Base-by-base conservation (phyloP, 2,113 vertebrate species). In the Rhagologus leucostigma region DNA sequence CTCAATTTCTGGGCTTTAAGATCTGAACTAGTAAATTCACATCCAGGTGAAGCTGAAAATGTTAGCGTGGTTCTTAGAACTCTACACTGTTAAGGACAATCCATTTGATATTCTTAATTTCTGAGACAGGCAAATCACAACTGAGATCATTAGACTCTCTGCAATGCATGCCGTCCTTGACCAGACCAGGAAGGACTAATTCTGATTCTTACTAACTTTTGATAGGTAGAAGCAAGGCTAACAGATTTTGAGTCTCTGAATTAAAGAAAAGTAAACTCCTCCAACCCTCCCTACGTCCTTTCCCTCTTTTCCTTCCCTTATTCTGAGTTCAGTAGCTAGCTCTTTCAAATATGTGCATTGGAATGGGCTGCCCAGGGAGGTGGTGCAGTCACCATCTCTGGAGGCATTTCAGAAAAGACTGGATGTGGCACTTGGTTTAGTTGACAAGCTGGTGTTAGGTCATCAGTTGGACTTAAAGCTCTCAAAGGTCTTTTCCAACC, bases 381-480 rank as follows among this genome's bases (percentile, higher is more conserved):
- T 1, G 9, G 11, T 22, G 41, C 41, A 12, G 11, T 12, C 29
- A 9, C n/a, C 2, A 5, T 19, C 11, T 23, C 50, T 57, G 52
- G 9, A 42, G 13, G 16, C 0, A 0, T 49, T 35, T 57, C 20
- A 30, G 32, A 30, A 26, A 49, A 41, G 13, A 16, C 22, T 73
- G 49, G 15, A 33, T 39, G 23, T 39, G n/a, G n/a, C 49, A 4
- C 21, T 57, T 35, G 32, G 35, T 57, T 41, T 32, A 13, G 24
- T 14, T 65, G 60, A 11, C 16, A 49, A 32, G 50, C 16, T 49
- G 30, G 24, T 49, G 20, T 65, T 30, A 42, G 24, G 10, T 11
- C 42, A 35, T 30, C 3, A 2, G 12, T 5, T 49, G 30, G 8
- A 75, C 8, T 65, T 0, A 0, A 20, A n/a, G 35, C 6, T 57